Percentiles rank a stretch among this genome's conserved stretches.
These are phyloP conservation scores for Oxyteleia sp. DNA, from an alignment of 2,888 invertebrate species.

Conservation along the genomic window DNA sequence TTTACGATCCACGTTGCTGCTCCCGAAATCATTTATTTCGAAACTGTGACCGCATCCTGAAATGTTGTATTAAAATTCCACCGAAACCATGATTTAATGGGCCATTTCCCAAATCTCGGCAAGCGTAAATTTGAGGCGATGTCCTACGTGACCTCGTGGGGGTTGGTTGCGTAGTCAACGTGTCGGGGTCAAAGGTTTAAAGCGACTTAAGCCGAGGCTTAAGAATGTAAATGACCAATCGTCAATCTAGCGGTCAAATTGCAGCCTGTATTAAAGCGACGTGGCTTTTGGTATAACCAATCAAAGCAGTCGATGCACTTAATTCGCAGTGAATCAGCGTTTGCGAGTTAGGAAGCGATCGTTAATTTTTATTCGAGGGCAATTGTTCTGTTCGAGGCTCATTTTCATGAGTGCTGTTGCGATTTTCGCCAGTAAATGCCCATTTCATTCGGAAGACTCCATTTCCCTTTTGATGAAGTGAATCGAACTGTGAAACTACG, in stretches of 20 bases:
- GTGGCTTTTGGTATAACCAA: not conserved
- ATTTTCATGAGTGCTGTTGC: constrained; percentile 5
- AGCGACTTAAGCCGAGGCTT: constrained; percentile 37
- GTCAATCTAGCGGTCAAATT: constrained; percentile 36
- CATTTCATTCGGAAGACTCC: not conserved
- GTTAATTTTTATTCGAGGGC: not conserved
- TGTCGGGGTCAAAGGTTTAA: constrained; percentile 22
- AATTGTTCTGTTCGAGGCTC: constrained; percentile 2
- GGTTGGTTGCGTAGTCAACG: constrained; percentile 42
- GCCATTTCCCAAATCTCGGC: constrained; percentile 19
- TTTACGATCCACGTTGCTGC: no score
- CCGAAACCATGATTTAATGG: not conserved
- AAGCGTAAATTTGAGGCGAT: constrained; percentile 24
- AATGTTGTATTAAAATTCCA: no score
- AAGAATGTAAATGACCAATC: constrained; percentile 55
- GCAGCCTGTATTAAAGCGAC: constrained; percentile 4
- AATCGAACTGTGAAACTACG: constrained; percentile 5
- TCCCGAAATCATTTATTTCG: no score
- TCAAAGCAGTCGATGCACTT: constrained; percentile 5
- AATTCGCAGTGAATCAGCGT: not conserved
- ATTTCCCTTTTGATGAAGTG: constrained; percentile 4
- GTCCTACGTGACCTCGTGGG: constrained; percentile 7
- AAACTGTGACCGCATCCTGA: no score
- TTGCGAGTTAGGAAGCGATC: not conserved
- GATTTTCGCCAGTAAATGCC: not conserved